A percentile compares a stretch with the other conserved stretches of the same genome.
Evolutionary conservation across 2,113 vertebrate species (phyloP).

Genomic region (Ctenodactylus gundi): DNA sequence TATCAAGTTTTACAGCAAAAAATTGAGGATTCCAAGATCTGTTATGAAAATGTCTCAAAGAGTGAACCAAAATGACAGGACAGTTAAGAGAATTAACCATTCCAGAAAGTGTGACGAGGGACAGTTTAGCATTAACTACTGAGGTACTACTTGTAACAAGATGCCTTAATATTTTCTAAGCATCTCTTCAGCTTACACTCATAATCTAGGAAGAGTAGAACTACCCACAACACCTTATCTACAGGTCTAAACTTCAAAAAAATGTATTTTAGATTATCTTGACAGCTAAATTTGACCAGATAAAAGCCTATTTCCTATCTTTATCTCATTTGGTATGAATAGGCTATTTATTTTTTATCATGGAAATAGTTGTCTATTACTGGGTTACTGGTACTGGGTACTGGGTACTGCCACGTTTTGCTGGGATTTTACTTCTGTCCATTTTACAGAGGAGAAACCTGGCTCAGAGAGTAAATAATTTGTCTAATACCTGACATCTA

Average conservation of each 20-base stretch:
- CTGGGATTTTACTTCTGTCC: no score
- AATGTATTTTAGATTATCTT: constrained; percentile 6
- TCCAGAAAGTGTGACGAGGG: not conserved
- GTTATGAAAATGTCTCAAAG: not conserved
- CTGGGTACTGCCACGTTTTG: no score
- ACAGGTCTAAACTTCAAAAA: not conserved
- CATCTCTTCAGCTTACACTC: not conserved
- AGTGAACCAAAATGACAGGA: not conserved
- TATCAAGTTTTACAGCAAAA: not conserved
- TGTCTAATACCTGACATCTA: no score
- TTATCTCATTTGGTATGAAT: not conserved
- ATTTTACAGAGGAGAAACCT: no score
- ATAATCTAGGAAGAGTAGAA: not conserved
- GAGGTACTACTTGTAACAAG: not conserved
- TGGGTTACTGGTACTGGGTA: no score
- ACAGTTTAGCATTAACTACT: not conserved
- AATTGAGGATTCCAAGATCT: not conserved
- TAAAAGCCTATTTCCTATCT: not conserved
- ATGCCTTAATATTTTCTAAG: not conserved
- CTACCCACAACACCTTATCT: not conserved
- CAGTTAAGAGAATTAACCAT: not conserved
- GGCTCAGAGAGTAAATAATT: no score
- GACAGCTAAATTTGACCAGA: not conserved
- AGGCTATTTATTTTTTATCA: not conserved
- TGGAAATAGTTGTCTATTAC: not conserved